These are phyloP conservation scores for Nycticorax nycticorax DNA, from an alignment of 2,113 vertebrate species.

Conservation along the genomic window DNA sequence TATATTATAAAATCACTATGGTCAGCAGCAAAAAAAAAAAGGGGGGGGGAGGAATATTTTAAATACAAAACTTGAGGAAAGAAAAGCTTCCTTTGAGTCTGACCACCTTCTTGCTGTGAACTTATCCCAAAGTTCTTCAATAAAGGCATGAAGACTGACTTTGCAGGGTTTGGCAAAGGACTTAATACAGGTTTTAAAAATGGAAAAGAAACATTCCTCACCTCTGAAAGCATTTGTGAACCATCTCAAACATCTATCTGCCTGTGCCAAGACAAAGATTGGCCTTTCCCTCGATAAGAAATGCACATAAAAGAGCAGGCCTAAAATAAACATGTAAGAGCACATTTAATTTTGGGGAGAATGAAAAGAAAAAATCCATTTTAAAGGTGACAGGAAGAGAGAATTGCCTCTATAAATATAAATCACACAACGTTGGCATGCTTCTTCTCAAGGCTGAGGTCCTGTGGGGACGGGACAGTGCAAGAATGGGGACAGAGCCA, in stretches of 20 bases:
- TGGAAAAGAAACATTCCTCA: background rate
- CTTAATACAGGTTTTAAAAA: background rate
- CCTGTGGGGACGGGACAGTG: background rate
- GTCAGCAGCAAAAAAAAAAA: background rate
- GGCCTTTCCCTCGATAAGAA: background rate
- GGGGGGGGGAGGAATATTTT: background rate
- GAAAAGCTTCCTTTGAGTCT: background rate
- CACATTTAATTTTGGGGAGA: background rate
- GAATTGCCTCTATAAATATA: background rate
- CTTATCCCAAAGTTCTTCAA: background rate
- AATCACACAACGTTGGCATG: background rate
- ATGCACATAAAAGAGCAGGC: background rate
- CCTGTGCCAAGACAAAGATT: background rate
- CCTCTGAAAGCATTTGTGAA: background rate
- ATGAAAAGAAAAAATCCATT: background rate
- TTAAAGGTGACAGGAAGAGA: background rate
- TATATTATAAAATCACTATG: background rate
- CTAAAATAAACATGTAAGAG: background rate
- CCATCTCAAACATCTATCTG: background rate
- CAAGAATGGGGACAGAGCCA: background rate
- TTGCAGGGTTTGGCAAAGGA: background rate
- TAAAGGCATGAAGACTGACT: background rate
- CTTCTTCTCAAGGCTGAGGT: background rate
- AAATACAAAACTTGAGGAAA: background rate
- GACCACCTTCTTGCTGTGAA: background rate